Evolutionary conservation across 1,140 invertebrate species (phyloP).

Genomic region (Macrobrachium nipponense): DNA sequence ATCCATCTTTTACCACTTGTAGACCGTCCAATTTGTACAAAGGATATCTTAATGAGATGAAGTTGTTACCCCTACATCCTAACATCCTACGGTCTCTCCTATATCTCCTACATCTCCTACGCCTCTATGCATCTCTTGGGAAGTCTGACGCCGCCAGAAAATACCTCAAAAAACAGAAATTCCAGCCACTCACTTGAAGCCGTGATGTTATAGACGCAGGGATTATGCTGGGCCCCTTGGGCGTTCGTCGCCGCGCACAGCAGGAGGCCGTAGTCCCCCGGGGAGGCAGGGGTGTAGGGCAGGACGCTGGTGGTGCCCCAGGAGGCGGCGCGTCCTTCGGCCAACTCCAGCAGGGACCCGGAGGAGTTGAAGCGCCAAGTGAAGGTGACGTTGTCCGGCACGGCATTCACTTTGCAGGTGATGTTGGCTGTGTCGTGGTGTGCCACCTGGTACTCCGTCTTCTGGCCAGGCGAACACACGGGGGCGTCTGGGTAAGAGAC

Average conservation of each 20-base stretch:
- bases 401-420: conserved; percentile 86
- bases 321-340: conserved; percentile 67
- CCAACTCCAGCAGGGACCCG: conserved; percentile 80
- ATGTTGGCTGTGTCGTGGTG: conserved; percentile 83
- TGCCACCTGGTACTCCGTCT: conserved; percentile 84
- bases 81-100: too few relatives aligned
- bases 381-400: conserved; percentile 84
- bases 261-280: conserved; percentile 79
- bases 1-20: too few relatives aligned
- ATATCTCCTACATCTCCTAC: too few relatives aligned
- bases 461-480: conserved; percentile 81
- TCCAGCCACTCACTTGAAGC: conserved; percentile 72
- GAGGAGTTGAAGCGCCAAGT: conserved; percentile 92
- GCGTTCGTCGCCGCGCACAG: conserved; percentile 76
- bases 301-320: conserved; percentile 77
- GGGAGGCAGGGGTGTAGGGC: conserved; percentile 82
- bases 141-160: too few relatives aligned
- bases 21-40: too few relatives aligned
- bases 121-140: too few relatives aligned
- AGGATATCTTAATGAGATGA: too few relatives aligned
- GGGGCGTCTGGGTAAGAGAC: conserved; percentile 79
- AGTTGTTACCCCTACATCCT: too few relatives aligned
- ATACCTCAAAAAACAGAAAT: not conserved
- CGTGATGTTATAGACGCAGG: conserved; percentile 79
- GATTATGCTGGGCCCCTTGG: conserved; percentile 76